Percentiles rank a stretch among this genome's conserved stretches.
Evolutionary conservation across 2,888 invertebrate genomes (phyloP).

Genomic region (Invenusta paracnida): DNA sequence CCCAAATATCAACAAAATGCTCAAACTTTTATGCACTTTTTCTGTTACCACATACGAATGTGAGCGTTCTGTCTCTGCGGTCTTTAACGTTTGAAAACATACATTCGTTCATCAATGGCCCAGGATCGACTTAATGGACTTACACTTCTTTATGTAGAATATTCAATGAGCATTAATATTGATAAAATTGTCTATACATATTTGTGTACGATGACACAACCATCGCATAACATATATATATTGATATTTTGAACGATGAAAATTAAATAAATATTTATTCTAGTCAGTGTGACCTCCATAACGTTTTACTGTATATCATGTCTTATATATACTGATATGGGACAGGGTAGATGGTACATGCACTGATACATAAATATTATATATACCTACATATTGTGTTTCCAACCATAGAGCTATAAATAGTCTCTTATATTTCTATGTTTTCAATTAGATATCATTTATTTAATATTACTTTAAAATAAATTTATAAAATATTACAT

Average conservation of each 20-base stretch:
- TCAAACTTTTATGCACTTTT: background rate
- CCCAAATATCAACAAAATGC: background rate
- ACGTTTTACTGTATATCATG: no score
- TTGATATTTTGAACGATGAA: background rate
- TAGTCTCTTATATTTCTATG: no score
- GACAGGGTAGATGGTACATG: no score
- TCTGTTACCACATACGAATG: background rate
- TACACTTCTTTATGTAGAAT: background rate
- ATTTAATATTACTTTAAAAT: no score
- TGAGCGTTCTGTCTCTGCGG: background rate
- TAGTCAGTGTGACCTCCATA: no score
- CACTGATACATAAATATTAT: background rate
- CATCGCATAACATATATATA: no score
- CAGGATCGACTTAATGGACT: background rate
- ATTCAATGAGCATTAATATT: background rate
- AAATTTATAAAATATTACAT: no score
- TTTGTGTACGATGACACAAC: background rate
- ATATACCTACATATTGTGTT: no score
- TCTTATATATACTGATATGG: no score
- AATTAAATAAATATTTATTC: background rate
- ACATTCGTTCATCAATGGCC: background rate
- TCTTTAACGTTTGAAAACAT: background rate
- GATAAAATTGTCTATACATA: background rate
- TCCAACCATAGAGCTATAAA: no score
- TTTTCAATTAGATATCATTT: no score